A percentile compares a stretch with the other conserved stretches of the same genome.
Conservation (phyloP, 1,140 invertebrate genomes). For the Aphidius gifuensis region DNA sequence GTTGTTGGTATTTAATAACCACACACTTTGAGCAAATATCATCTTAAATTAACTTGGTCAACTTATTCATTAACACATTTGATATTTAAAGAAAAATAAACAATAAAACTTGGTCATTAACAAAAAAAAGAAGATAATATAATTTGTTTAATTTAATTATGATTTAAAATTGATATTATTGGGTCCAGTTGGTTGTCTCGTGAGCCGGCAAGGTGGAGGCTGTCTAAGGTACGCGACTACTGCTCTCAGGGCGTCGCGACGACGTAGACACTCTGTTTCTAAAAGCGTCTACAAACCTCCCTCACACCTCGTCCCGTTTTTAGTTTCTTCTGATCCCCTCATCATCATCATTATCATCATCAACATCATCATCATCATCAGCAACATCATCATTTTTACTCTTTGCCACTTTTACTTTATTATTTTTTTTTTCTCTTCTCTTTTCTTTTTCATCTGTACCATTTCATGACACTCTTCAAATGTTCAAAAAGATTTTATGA, state of each 20-base stretch:
- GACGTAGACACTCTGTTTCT: constrained; percentile 50
- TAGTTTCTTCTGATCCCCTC: constrained; percentile 21
- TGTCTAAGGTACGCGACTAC: constrained; percentile 52
- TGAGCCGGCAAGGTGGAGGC: constrained; percentile 51
- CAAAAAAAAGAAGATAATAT: too few species aligned
- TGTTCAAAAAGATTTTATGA: too few species aligned
- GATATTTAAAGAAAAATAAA: too few species aligned
- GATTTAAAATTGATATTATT: constrained; percentile 5
- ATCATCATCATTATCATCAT: constrained; percentile 16
- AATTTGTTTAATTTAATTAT: too few species aligned
- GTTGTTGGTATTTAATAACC: too few species aligned
- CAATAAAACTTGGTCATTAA: too few species aligned
- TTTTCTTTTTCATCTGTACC: too few species aligned
- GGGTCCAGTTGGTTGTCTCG: constrained; percentile 26
- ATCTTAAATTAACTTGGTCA: too few species aligned
- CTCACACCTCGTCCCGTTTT: constrained; percentile 29
- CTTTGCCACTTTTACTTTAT: constrained; percentile 13
- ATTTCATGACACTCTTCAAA: too few species aligned
- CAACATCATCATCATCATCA: constrained; percentile 3
- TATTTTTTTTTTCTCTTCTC: too few species aligned
- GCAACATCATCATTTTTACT: constrained; percentile 14
- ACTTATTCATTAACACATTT: too few species aligned
- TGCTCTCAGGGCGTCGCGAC: constrained; percentile 49
- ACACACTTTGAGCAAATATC: too few species aligned
- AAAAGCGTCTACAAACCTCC: constrained; percentile 49